These are phyloP conservation scores for Emmelina monodactyla DNA, from an alignment of 2,888 invertebrate genomes.

Conservation along the genomic window DNA sequence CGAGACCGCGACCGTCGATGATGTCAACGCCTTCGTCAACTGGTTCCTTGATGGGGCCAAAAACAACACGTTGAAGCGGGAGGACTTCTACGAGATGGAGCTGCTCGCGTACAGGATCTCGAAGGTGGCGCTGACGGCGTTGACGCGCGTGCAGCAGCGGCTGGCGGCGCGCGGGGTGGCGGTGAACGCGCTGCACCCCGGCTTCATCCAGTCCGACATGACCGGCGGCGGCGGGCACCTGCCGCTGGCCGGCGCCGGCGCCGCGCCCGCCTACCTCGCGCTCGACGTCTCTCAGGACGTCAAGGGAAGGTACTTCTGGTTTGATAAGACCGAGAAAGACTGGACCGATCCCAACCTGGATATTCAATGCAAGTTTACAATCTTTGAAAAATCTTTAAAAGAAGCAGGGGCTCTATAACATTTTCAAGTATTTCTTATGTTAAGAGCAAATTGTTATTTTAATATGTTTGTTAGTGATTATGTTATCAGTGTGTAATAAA, in stretches of 20 bases:
- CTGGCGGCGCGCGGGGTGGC: slow-evolving; percentile 20
- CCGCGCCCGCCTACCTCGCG: slow-evolving; percentile 19
- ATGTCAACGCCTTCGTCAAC: slow-evolving; percentile 20
- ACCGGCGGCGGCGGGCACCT: slow-evolving; percentile 16
- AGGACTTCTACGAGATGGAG: slow-evolving; percentile 17
- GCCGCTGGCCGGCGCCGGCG: slow-evolving; percentile 16
- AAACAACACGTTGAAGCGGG: slow-evolving; percentile 16
- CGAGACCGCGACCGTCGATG: slow-evolving; percentile 15
- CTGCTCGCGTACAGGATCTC: slow-evolving; percentile 20
- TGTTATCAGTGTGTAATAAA: too few relatives aligned
- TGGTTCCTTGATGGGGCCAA: slow-evolving; percentile 22
- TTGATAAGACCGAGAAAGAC: slow-evolving; percentile 19
- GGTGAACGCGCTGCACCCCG: slow-evolving; percentile 22
- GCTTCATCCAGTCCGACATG: slow-evolving; percentile 22
- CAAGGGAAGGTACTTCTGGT: slow-evolving; percentile 22
- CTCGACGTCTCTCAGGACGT: slow-evolving; percentile 20
- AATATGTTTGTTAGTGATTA: too few relatives aligned
- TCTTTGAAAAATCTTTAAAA: slow-evolving; percentile 10
- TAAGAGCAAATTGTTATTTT: too few relatives aligned
- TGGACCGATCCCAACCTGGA: slow-evolving; percentile 16
- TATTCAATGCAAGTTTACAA: slow-evolving; percentile 10
- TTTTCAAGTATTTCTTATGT: background rate
- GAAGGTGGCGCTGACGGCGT: slow-evolving; percentile 20
- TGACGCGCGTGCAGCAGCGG: slow-evolving; percentile 20
- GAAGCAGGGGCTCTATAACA: background rate